These are phyloP conservation scores for Pleuronectes platessa DNA, from an alignment of 2,113 vertebrate genomes.

Conservation along the genomic window DNA sequence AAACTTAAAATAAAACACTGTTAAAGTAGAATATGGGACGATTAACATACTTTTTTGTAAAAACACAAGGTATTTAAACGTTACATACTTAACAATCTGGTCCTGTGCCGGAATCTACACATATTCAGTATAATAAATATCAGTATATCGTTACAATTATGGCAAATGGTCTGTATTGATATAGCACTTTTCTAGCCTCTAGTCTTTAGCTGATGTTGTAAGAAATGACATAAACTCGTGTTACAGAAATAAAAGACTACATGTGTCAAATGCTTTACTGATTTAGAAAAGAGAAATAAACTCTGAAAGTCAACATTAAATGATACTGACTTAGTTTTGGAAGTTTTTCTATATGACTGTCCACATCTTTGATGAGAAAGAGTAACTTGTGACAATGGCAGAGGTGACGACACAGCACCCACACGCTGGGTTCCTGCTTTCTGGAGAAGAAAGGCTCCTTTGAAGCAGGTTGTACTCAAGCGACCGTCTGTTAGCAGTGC, in stretches of 20 bases:
- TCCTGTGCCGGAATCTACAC: background rate
- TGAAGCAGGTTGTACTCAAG: constrained; percentile 45
- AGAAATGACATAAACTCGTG: background rate
- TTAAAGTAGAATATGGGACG: background rate
- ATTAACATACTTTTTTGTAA: background rate
- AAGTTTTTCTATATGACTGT: too few species aligned
- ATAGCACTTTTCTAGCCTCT: too few species aligned
- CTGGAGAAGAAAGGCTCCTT: constrained; percentile 56
- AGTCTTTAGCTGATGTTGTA: background rate
- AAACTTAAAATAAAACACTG: background rate
- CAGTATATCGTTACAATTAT: too few species aligned
- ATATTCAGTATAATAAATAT: background rate
- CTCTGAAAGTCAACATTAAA: too few species aligned
- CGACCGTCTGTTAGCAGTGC: constrained; percentile 26
- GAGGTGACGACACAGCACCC: background rate
- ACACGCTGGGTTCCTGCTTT: background rate
- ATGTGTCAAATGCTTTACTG: too few species aligned
- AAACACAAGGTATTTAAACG: background rate
- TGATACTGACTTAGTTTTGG: too few species aligned
- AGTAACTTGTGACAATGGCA: background rate
- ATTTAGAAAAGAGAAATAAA: background rate
- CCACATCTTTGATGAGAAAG: too few species aligned
- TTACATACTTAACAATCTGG: background rate
- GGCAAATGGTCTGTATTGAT: too few species aligned
- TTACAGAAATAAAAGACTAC: background rate